These are phyloP conservation scores for Xylocampa areola DNA, from an alignment of 2,888 invertebrate species.

Conservation along the genomic window DNA sequence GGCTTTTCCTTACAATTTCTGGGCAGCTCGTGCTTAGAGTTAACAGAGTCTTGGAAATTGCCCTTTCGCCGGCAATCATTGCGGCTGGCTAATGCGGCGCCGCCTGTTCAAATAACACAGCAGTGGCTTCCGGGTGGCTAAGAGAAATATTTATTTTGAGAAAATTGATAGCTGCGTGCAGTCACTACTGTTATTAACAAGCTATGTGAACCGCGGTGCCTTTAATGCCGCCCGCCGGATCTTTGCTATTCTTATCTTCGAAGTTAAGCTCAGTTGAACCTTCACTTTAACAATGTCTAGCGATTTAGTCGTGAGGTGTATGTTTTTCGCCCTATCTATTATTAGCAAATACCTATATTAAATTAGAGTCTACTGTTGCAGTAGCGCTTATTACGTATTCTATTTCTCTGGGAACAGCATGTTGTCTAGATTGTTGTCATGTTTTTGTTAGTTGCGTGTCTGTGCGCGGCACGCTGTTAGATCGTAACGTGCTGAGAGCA, in stretches of 20 bases:
- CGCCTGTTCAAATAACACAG: slow-evolving; percentile 80
- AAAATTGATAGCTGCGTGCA: slow-evolving; percentile 78
- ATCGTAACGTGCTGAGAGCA: slow-evolving; percentile 62
- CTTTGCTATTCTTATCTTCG: slow-evolving; percentile 42
- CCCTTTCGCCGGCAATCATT: slow-evolving; percentile 82
- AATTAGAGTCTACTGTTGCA: slow-evolving; percentile 50
- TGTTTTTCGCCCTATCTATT: slow-evolving; percentile 32
- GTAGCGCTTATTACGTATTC: slow-evolving; percentile 62
- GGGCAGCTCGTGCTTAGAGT: slow-evolving; percentile 78
- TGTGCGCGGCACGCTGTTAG: slow-evolving; percentile 63
- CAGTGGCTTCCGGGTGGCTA: slow-evolving; percentile 83
- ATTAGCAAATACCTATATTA: slow-evolving; percentile 35
- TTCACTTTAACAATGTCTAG: slow-evolving; percentile 10
- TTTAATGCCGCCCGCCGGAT: slow-evolving; percentile 56
- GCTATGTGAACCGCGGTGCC: slow-evolving; percentile 57
- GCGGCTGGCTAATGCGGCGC: slow-evolving; percentile 79
- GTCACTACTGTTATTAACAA: slow-evolving; percentile 74
- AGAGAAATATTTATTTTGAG: slow-evolving; percentile 84
- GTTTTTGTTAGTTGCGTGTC: slow-evolving; percentile 68
- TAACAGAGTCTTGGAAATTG: slow-evolving; percentile 84
- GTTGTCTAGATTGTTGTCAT: slow-evolving; percentile 65
- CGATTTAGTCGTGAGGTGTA: slow-evolving; percentile 11
- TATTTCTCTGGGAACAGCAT: slow-evolving; percentile 66
- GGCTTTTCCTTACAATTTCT: slow-evolving; percentile 77
- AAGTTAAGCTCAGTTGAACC: slow-evolving; percentile 5